Base-by-base conservation (phyloP, 2,888 invertebrate genomes). In the Carabus problematicus region DNA sequence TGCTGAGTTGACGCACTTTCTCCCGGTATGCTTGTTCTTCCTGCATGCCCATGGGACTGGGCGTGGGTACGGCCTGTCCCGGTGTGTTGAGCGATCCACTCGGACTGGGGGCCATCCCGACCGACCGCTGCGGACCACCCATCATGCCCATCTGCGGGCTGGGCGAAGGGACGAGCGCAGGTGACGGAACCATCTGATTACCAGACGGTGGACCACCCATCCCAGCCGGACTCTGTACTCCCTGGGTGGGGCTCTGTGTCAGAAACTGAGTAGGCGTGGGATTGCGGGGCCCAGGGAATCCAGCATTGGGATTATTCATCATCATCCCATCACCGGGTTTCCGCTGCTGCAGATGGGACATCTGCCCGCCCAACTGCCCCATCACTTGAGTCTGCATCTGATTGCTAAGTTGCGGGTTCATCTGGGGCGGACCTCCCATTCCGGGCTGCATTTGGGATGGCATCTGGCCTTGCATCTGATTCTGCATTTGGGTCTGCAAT, bases 11-110 rank as follows among this genome's bases (percentile, higher is more conserved):
- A 40, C 94, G 89, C 70, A 97, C 92, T 82, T 97, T 98, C 78
- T 97, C 97, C 64, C 95, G 83, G 79, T 97, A 98, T 0, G 93
- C 91, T 66, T 93, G 93, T 76, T 97, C 97, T 75, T 97, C 97
- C 72, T 88, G 87, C 69, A 85, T 83, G 75, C 85, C 87, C 73
- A 88, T 86, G 0, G 90, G 90, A 77, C 90, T 89, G 64, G 86
- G 86, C 0, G 85, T 86, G 12, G 89, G 86, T 39, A 80, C 83
- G 0, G 82, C 79, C 70, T 81, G 66, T 9, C 81, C 82, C 0
- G 95, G 94, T 0, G 95, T 95, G 80, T 94, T 94, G 14, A 95
- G 83, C 4, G 92, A 91, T 40, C 91, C 89, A 43, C 91, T 91
- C 0, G 95, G 95, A n/a, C 94, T 94, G 8, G 92, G 89, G 1